Base-by-base conservation (phyloP, 2,797 vertebrate species). In the Anabacerthia variegaticeps region DNA sequence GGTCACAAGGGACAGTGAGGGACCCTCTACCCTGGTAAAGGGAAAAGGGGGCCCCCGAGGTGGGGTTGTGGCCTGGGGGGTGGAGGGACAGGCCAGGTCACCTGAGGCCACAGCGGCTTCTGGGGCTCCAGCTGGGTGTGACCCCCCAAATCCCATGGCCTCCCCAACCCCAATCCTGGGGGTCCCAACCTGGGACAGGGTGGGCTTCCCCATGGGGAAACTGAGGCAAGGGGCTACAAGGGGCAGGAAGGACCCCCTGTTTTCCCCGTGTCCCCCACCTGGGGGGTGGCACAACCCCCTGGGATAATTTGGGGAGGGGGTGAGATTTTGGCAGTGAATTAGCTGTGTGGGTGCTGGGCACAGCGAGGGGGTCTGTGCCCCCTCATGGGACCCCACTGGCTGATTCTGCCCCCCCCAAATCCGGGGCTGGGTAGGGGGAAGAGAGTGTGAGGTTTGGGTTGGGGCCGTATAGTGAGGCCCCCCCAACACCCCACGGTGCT, bases 271-370 rank as follows among this genome's bases (percentile, higher is more conserved):
- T 37, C 56, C 22, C 44, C 73, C 28, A 27, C 28, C 39, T 36
- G 6, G 26, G 41, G 17, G 49, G 20, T 49, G 23, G 26, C 49
- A 56, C 28, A 13, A 23, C 16, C 12, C 48, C n/a, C 17, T 4
- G n/a, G 58, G 30, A 17, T n/a, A 36, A 72, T 9, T 37, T 2
- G 11, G 39, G 71, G 27, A 41, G 41, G 52, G 44, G 52, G 44
- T 13, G 27, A 28, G 44, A 51, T 17, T 28, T 43, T 78, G 92
- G 94, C 92, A 92, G 89, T 94, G 87, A 85, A 73, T 77, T 43
- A 67, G 87, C 94, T 83, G 49, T 54, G 76, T 12, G 66, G 73
- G 43, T 22, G n/a, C 37, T 58, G 48, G 54, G 78, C 39, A 73
- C 1, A 2, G 46, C 1, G 14, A 58, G 46, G 9, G 26, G 16